Conservation (phyloP, 2,797 vertebrate genomes). For the Balearica regulorum region DNA sequence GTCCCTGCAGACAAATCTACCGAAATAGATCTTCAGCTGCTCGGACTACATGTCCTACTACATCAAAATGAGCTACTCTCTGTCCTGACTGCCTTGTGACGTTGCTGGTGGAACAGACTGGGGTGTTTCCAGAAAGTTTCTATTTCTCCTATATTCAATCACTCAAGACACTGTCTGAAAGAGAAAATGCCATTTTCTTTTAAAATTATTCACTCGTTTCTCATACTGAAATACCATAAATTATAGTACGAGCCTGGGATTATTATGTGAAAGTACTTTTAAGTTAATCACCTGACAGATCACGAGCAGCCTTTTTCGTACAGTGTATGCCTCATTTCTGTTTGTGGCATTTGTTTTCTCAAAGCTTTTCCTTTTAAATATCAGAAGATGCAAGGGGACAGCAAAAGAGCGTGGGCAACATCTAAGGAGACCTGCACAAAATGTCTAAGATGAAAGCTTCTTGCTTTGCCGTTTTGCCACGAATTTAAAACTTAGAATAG, state of each 20-base stretch:
- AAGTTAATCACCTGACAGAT: not conserved
- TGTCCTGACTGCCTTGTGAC: not conserved
- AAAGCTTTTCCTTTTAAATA: not conserved
- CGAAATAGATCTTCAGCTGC: not conserved
- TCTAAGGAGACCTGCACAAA: not conserved
- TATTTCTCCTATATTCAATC: not conserved
- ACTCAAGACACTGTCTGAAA: not conserved
- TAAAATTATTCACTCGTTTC: not conserved
- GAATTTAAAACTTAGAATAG: constrained; percentile 24
- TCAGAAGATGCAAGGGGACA: not conserved
- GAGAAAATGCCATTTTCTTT: not conserved
- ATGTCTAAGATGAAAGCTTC: not conserved
- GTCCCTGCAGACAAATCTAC: not conserved
- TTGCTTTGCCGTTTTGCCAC: not conserved
- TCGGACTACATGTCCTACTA: not conserved
- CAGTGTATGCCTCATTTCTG: not conserved
- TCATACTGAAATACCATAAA: not conserved
- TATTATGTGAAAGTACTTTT: not conserved
- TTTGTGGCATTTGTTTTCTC: not conserved
- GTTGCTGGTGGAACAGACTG: not conserved
- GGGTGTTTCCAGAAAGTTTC: not conserved
- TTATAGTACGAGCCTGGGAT: not conserved
- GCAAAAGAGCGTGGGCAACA: not conserved
- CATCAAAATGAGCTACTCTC: not conserved
- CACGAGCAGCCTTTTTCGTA: not conserved